A percentile compares a stretch with the other conserved stretches of the same genome.
These are phyloP conservation scores for Hydractinia symbiolongicarpus DNA, from an alignment of 30 jellyfish, hydroid and myxozoan genomes.

Conservation along the genomic window DNA sequence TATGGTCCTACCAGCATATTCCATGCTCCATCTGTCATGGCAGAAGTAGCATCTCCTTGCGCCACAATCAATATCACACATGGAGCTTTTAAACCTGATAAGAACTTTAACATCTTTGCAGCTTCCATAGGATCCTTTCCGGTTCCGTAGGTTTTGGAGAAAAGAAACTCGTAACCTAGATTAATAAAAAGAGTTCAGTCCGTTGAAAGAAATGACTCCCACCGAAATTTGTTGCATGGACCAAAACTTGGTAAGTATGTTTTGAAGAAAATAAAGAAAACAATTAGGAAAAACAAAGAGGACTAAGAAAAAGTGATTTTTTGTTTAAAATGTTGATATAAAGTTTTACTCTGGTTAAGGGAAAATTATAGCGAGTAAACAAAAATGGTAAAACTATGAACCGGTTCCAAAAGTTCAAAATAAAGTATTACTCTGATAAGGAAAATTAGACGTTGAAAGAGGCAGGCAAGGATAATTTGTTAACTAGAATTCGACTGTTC, in stretches of 20 bases:
- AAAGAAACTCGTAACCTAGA: conserved; percentile 39
- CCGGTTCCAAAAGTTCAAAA: too few species aligned
- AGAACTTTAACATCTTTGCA: conserved; percentile 59
- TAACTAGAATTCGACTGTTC: too few species aligned
- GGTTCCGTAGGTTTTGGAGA: conserved; percentile 54
- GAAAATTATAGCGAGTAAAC: too few species aligned
- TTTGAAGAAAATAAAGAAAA: not conserved
- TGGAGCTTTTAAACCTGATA: conserved; percentile 54
- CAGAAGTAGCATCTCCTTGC: conserved; percentile 80
- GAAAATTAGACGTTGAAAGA: too few species aligned
- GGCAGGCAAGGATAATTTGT: too few species aligned
- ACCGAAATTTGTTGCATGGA: not conserved
- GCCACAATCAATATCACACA: conserved; percentile 53
- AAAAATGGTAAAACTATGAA: too few species aligned
- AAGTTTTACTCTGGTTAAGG: too few species aligned
- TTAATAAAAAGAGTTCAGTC: not conserved
- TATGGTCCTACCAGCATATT: conserved; percentile 57
- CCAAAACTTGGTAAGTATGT: not conserved
- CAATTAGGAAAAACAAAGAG: not conserved
- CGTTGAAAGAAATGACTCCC: not conserved
- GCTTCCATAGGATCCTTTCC: conserved; percentile 51
- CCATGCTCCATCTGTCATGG: conserved; percentile 77
- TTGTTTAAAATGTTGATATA: too few species aligned
- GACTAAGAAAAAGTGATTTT: too few species aligned
- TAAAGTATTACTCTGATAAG: too few species aligned